These are phyloP conservation scores for Umimayanthus kanabou DNA, from an alignment of 92 coral and sea anemone genomes.

Conservation along the genomic window DNA sequence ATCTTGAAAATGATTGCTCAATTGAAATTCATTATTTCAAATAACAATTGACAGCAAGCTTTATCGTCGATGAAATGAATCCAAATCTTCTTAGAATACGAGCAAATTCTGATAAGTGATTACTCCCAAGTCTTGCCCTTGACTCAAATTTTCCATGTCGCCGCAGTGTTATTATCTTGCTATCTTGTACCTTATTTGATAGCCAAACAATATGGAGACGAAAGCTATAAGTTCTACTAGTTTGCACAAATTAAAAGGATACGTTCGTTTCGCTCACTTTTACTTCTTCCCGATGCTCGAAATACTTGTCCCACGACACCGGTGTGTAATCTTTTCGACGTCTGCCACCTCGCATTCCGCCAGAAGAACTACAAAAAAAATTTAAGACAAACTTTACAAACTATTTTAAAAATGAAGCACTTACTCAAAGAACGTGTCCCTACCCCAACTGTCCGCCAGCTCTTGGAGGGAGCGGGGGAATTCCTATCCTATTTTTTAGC, in stretches of 20 bases:
- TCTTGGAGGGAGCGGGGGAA: slow-evolving; percentile 76
- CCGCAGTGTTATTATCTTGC: too few species aligned
- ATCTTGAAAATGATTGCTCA: too few species aligned
- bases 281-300: slow-evolving; percentile 75
- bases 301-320: slow-evolving; percentile 84
- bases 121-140: too few species aligned
- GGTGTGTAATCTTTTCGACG: slow-evolving; percentile 86
- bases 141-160: too few species aligned
- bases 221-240: background rate
- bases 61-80: too few species aligned
- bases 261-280: slow-evolving; percentile 73
- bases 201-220: too few species aligned
- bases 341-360: slow-evolving; percentile 44
- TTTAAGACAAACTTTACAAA: slow-evolving; percentile 5
- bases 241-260: slow-evolving; percentile 51
- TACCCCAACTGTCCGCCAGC: slow-evolving; percentile 60
- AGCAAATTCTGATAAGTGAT: too few species aligned
- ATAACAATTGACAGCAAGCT: too few species aligned
- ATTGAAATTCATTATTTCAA: too few species aligned
- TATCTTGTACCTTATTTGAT: too few species aligned
- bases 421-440: background rate
- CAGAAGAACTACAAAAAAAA: slow-evolving; percentile 11
- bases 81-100: too few species aligned
- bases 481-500: slow-evolving; percentile 67
- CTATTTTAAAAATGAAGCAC: background rate